Evolutionary conservation across 2,888 invertebrate species (phyloP).

Genomic region (Bursaphelenchus okinawaensis): DNA sequence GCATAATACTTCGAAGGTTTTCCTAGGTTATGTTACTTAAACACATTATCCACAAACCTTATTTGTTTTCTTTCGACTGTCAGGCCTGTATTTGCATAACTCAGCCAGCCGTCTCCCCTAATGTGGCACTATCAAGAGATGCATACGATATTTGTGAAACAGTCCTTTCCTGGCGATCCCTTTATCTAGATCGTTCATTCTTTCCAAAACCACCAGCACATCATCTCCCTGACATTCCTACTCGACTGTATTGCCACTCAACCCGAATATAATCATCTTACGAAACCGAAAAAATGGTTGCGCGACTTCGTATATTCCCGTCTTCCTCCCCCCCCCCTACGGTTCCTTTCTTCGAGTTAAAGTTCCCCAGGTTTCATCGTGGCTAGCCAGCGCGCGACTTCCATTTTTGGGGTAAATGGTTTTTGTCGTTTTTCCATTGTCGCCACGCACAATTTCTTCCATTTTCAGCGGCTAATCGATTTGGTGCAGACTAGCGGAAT

Average conservation of each 20-base stretch:
- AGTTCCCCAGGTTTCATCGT: neutral
- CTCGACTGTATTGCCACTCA: neutral
- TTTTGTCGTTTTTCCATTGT: neutral
- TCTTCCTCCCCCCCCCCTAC: neutral
- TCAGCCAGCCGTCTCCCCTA: too few species aligned
- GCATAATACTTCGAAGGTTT: too few species aligned
- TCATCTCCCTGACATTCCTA: neutral
- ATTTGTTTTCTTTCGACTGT: too few species aligned
- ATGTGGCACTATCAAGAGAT: too few species aligned
- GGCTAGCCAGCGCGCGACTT: neutral
- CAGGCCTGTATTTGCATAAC: too few species aligned
- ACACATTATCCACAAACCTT: too few species aligned
- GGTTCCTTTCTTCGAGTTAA: neutral
- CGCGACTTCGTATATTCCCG: neutral
- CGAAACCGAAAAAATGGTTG: neutral
- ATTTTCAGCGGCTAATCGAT: neutral
- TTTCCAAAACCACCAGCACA: too few species aligned
- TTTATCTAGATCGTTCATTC: too few species aligned
- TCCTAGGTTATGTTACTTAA: too few species aligned
- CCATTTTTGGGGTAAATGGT: neutral
- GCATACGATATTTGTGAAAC: too few species aligned
- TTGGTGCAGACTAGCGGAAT: neutral
- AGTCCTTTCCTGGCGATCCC: too few species aligned
- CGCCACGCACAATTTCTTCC: neutral
- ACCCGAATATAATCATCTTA: neutral